A percentile compares a stretch with the other conserved stretches of the same genome.
These are phyloP conservation scores for Setipinna tenuifilis DNA, from an alignment of 2,797 vertebrate genomes.

Conservation along the genomic window DNA sequence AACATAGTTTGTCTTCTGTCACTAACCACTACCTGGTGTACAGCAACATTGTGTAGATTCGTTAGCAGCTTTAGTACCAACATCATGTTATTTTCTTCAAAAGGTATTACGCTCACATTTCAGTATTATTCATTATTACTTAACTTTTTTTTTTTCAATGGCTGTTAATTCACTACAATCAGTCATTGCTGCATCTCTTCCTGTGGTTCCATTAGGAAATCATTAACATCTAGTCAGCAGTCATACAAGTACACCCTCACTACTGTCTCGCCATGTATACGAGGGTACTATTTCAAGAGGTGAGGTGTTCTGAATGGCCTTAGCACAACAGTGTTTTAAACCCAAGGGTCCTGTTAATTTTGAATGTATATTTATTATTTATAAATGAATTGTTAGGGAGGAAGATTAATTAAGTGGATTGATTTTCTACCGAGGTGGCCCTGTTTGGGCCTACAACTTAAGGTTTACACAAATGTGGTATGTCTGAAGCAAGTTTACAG, in stretches of 20 bases:
- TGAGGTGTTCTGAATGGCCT: neutral
- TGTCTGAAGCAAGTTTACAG: neutral
- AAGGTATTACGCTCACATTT: neutral
- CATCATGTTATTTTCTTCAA: neutral
- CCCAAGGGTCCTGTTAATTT: neutral
- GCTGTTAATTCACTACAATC: too few species aligned
- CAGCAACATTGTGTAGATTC: neutral
- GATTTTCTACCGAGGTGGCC: too few species aligned
- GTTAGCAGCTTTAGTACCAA: neutral
- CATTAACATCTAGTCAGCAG: neutral
- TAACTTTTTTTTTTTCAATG: too few species aligned
- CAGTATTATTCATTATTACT: neutral
- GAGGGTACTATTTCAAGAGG: neutral
- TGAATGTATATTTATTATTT: conserved; percentile 13
- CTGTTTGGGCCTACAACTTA: neutral
- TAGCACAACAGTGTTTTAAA: neutral
- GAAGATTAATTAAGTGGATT: neutral
- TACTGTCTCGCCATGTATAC: neutral
- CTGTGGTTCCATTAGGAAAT: too few species aligned
- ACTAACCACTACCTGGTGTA: neutral
- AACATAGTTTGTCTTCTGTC: neutral
- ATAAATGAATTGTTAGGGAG: neutral
- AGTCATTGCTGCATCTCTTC: too few species aligned
- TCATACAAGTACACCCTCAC: neutral
- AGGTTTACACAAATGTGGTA: neutral